Evolutionary conservation across 2,113 vertebrate species (phyloP).

Genomic region (Aptenodytes patagonicus): DNA sequence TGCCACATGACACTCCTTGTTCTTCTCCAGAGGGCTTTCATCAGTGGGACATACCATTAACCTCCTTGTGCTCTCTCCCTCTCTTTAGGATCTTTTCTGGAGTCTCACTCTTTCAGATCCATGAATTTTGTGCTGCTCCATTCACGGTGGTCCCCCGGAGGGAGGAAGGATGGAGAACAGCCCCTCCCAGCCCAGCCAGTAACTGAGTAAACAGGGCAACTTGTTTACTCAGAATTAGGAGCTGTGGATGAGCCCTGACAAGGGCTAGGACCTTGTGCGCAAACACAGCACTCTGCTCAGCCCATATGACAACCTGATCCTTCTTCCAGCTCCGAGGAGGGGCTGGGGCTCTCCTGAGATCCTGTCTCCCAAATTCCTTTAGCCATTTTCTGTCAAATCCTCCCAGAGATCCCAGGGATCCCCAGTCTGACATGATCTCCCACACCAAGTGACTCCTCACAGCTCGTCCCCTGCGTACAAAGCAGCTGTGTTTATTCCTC

Average conservation of each 20-base stretch:
- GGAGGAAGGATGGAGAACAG: background rate
- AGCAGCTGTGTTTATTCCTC: background rate
- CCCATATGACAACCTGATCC: rapidly evolving
- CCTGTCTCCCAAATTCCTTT: background rate
- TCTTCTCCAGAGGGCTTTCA: background rate
- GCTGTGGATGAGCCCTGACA: background rate
- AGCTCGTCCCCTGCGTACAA: too few relatives aligned
- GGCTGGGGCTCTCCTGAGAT: background rate
- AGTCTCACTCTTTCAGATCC: background rate
- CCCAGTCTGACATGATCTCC: background rate
- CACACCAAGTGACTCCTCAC: background rate
- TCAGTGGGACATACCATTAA: background rate
- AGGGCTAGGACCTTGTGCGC: background rate
- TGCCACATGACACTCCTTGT: background rate
- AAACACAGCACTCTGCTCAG: background rate
- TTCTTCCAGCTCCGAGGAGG: background rate
- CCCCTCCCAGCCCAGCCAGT: background rate
- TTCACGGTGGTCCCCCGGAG: background rate
- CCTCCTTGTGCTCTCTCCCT: background rate
- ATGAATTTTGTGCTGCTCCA: background rate
- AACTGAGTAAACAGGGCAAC: background rate
- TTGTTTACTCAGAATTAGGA: background rate
- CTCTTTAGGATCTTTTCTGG: background rate
- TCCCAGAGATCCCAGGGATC: background rate
- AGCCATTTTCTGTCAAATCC: background rate